Percentiles rank a stretch among this genome's conserved stretches.
phyloP scores from a whole-genome alignment of 1,140 invertebrate species.

The Calliphora vicina region DNA sequence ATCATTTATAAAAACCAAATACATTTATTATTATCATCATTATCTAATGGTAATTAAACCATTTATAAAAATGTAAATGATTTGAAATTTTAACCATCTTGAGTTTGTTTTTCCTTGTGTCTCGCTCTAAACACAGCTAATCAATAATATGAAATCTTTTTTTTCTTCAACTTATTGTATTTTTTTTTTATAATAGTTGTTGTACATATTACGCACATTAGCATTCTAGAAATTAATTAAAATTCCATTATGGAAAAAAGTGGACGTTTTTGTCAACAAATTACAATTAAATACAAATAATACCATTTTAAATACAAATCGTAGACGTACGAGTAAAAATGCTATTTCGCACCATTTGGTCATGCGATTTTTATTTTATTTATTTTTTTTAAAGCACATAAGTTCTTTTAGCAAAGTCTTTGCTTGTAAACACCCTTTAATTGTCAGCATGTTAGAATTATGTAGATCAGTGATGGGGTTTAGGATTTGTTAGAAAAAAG shows the following conservation, averaged over 20 bases:
- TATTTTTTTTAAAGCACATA: no score
- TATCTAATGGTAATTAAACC: no score
- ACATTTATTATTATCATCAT: no score
- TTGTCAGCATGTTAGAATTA: neutral
- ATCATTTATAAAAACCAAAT: no score
- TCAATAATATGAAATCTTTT: no score
- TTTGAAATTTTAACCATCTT: no score
- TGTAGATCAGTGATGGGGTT: neutral
- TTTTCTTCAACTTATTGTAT: no score
- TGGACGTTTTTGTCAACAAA: constrained; percentile 21
- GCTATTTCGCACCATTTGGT: constrained; percentile 27
- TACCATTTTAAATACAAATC: constrained; percentile 23
- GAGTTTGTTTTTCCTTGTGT: no score
- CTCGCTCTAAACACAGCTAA: no score
- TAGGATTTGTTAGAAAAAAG: neutral
- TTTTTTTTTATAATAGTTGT: no score
- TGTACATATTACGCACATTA: neutral
- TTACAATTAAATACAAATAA: constrained; percentile 31
- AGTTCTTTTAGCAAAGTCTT: no score
- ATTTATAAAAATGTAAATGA: no score
- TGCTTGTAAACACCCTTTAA: neutral
- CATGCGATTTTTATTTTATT: neutral
- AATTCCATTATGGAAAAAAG: constrained; percentile 17
- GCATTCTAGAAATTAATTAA: constrained; percentile 34
- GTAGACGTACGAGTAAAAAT: constrained; percentile 20